Conservation (phyloP, 2,888 invertebrate genomes). For the Campaea margaritaria region DNA sequence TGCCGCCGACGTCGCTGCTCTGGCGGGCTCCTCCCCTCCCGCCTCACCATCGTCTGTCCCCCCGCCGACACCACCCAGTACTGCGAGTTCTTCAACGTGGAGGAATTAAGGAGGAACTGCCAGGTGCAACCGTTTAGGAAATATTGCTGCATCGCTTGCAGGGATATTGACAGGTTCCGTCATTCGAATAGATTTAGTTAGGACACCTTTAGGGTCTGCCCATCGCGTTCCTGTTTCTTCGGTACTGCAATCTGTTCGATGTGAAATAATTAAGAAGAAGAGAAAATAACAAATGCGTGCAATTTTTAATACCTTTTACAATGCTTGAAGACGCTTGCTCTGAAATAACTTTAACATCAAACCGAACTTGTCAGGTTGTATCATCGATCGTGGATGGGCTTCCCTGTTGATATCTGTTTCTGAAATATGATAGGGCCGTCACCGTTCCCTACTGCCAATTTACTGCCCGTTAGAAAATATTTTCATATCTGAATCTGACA, state of each 20-base stretch:
- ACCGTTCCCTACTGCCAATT: background rate
- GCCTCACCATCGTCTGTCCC: constrained; percentile 55
- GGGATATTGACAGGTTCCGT: constrained; percentile 47
- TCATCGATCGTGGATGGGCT: background rate
- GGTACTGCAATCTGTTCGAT: too few relatives aligned
- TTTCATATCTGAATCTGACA: constrained; percentile 3
- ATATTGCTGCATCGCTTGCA: constrained; percentile 86
- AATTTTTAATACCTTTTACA: too few relatives aligned
- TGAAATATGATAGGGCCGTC: background rate
- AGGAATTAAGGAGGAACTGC: constrained; percentile 82
- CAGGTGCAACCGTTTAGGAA: constrained; percentile 83
- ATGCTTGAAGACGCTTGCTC: too few relatives aligned
- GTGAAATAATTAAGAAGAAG: too few relatives aligned
- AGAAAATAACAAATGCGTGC: too few relatives aligned
- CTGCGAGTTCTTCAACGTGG: constrained; percentile 74
- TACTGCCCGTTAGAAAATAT: background rate
- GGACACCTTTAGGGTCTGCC: background rate
- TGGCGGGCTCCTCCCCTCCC: constrained; percentile 64
- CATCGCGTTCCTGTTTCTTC: too few relatives aligned
- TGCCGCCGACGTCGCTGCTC: constrained; percentile 82
- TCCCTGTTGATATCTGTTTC: background rate
- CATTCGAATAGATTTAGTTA: constrained; percentile 13
- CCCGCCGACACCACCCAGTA: constrained; percentile 73
- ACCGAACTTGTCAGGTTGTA: background rate
- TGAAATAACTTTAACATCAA: too few relatives aligned